Conservation (phyloP, 2,113 vertebrate genomes). For the Hippocampus mohnikei region DNA sequence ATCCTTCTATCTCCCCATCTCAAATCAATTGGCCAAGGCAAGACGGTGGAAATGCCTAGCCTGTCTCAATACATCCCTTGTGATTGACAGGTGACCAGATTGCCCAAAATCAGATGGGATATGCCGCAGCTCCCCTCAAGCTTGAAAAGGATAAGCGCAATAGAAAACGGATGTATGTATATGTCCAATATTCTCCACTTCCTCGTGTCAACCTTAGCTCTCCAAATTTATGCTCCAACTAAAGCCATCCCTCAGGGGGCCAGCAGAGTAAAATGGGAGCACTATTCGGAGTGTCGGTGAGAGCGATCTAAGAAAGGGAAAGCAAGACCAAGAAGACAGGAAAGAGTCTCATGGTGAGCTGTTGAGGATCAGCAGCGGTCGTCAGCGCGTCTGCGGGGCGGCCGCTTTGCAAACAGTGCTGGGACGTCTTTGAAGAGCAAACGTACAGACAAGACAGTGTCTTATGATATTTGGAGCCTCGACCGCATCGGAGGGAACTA, state of each 20-base stretch:
- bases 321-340: conserved; percentile 22
- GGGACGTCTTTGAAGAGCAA: conserved; percentile 53
- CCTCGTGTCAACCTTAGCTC: conserved; percentile 4
- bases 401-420: conserved; percentile 55
- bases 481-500: background rate
- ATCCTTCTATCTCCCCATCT: no score
- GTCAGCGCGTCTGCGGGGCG: conserved; percentile 34
- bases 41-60: background rate
- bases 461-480: conserved; percentile 15
- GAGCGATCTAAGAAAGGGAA: conserved; percentile 7
- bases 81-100: no score
- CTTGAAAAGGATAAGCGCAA: background rate
- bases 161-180: no score
- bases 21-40: no score
- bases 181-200: background rate
- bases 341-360: conserved; percentile 31
- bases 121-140: no score
- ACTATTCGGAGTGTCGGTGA: background rate
- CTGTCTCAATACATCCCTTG: no score
- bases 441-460: conserved; percentile 51
- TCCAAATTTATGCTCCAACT: conserved; percentile 17
- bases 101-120: background rate
- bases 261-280: background rate
- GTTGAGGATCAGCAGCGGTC: conserved; percentile 27
- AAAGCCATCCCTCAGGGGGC: background rate